These are phyloP conservation scores for Actinia equina DNA, from an alignment of 64 coral and sea anemone species.

Conservation along the genomic window DNA sequence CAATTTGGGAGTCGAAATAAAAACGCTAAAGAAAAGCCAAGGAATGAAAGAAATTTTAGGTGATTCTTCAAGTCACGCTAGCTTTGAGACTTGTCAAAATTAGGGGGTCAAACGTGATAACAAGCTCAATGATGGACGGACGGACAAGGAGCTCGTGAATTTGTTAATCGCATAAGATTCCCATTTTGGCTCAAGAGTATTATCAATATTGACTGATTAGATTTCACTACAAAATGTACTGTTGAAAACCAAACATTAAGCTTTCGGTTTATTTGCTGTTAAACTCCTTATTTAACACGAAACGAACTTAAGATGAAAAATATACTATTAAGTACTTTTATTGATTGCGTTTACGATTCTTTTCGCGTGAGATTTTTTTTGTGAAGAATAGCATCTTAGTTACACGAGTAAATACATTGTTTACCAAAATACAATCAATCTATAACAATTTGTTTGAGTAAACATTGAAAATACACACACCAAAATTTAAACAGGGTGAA, in stretches of 20 bases:
- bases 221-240: slow-evolving; percentile 15
- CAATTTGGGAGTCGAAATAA: background rate
- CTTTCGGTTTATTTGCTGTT: background rate
- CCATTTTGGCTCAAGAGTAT: background rate
- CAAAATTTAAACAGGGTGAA: slow-evolving; percentile 54
- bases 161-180: background rate
- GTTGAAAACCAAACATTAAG: background rate
- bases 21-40: background rate
- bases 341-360: background rate
- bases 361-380: background rate
- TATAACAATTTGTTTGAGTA: slow-evolving; percentile 84
- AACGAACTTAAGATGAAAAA: background rate
- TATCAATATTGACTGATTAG: slow-evolving; percentile 15
- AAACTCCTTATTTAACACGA: background rate
- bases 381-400: background rate
- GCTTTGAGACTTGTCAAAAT: background rate
- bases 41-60: background rate
- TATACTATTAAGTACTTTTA: background rate
- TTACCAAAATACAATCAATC: slow-evolving; percentile 95
- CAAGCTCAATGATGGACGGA: background rate
- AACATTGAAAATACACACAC: slow-evolving; percentile 67
- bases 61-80: background rate
- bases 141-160: background rate
- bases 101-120: background rate
- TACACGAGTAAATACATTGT: slow-evolving; percentile 32